These are phyloP conservation scores for Pachyrhynchus sulphureomaculatus DNA, from an alignment of 1,140 invertebrate species.

Conservation along the genomic window DNA sequence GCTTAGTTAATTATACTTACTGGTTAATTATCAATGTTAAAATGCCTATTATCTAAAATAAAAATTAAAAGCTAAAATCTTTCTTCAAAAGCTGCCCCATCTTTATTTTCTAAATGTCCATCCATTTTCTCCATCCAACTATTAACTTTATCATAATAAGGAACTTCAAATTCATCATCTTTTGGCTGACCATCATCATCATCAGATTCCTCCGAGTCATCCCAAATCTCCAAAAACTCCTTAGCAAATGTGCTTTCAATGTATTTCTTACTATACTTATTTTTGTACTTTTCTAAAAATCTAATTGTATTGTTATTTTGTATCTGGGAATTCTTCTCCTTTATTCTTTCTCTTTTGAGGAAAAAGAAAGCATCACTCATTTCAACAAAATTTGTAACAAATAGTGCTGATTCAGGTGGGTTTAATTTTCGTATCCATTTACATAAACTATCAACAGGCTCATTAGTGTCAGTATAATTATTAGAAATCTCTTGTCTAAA, in stretches of 20 bases:
- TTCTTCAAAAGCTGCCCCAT: neutral
- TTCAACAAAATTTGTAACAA: slow-evolving; percentile 21
- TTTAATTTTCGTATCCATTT: neutral
- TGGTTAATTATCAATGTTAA: too few relatives aligned
- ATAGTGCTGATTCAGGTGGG: neutral
- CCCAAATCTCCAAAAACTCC: slow-evolving; percentile 24
- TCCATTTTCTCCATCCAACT: slow-evolving; percentile 15
- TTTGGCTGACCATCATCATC: neutral
- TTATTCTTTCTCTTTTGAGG: neutral
- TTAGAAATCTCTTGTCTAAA: slow-evolving; percentile 12
- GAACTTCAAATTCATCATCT: neutral
- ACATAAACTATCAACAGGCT: neutral
- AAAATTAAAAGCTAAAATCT: neutral
- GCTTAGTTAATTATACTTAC: too few relatives aligned
- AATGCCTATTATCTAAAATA: too few relatives aligned
- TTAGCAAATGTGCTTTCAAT: slow-evolving; percentile 16
- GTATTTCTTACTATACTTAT: slow-evolving; percentile 14
- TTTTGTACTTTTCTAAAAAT: slow-evolving; percentile 15
- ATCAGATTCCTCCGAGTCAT: slow-evolving; percentile 5
- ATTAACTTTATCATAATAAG: slow-evolving; percentile 21
- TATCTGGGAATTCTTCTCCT: neutral
- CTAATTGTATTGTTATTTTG: neutral
- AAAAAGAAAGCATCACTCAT: slow-evolving; percentile 14
- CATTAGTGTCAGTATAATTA: neutral
- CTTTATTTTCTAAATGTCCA: neutral